Evolutionary conservation across 2,888 invertebrate genomes (phyloP).

Genomic region (Dasypolia templi): DNA sequence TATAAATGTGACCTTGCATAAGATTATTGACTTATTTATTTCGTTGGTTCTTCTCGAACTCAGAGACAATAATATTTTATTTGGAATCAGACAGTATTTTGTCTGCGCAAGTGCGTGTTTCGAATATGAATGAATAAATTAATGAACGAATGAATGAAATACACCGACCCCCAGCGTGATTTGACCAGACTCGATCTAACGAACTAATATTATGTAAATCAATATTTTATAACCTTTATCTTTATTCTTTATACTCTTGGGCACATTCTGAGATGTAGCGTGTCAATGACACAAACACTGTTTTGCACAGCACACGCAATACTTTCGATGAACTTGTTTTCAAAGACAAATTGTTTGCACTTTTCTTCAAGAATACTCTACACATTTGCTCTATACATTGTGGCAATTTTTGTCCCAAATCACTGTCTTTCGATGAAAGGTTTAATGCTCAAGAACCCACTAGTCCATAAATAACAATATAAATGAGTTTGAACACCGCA

Average conservation of each 20-base stretch:
- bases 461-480: neutral
- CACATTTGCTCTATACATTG: neutral
- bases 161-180: no score
- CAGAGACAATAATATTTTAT: conserved; percentile 13
- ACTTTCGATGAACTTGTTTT: neutral
- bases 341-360: neutral
- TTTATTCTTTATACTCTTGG: neutral
- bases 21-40: conserved; percentile 2
- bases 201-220: no score
- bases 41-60: neutral
- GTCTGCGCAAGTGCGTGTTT: neutral
- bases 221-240: conserved; percentile 5
- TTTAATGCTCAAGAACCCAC: neutral
- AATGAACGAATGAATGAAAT: no score
- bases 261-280: neutral
- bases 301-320: neutral
- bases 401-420: neutral
- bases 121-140: no score
- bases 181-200: no score
- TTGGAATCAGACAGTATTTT: neutral
- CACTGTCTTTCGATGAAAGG: neutral
- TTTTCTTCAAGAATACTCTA: neutral
- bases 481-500: neutral
- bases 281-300: neutral
- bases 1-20: neutral